Percentiles rank a stretch among this genome's conserved stretches.
These are phyloP conservation scores for Tanaodytes sp. DNA, from an alignment of 2,888 invertebrate species.

Conservation along the genomic window DNA sequence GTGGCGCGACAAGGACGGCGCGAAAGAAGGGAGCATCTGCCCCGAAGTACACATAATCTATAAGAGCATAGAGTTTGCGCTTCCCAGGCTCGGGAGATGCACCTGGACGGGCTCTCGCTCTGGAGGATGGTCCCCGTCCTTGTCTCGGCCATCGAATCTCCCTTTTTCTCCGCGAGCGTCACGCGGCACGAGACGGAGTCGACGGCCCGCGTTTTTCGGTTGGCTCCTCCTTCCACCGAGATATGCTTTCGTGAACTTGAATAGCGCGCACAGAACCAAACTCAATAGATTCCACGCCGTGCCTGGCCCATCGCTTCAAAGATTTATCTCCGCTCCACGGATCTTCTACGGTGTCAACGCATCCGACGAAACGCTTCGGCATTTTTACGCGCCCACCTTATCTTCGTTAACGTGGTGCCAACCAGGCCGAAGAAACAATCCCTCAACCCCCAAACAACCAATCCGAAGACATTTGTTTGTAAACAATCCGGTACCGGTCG, in stretches of 20 bases:
- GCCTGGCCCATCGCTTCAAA: slow-evolving; percentile 60
- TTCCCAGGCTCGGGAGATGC: slow-evolving; percentile 72
- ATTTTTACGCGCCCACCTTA: slow-evolving; percentile 20
- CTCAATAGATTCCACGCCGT: slow-evolving; percentile 60
- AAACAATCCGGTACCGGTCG: too few species aligned
- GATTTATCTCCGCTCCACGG: slow-evolving; percentile 63
- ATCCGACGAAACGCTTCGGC: slow-evolving; percentile 7
- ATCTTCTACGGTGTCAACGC: slow-evolving; percentile 39
- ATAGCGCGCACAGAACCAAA: slow-evolving; percentile 63
- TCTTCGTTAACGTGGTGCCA: too few species aligned
- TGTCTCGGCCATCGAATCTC: too few species aligned
- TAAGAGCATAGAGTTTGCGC: slow-evolving; percentile 66
- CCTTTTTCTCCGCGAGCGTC: too few species aligned
- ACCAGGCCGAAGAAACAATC: too few species aligned
- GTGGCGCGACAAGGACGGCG: slow-evolving; percentile 28
- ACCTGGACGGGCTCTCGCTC: slow-evolving; percentile 67
- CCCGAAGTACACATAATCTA: slow-evolving; percentile 51
- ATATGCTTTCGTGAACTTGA: slow-evolving; percentile 70
- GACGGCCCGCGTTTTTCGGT: slow-evolving; percentile 49
- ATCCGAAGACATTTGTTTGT: too few species aligned
- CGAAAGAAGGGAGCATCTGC: slow-evolving; percentile 49
- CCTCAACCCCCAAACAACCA: not conserved
- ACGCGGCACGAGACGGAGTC: too few species aligned
- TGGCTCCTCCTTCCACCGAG: slow-evolving; percentile 58
- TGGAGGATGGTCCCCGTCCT: too few species aligned